Evolutionary conservation across 1,140 invertebrate species (phyloP).

Genomic region (Scaptodrosophila lebanonensis): DNA sequence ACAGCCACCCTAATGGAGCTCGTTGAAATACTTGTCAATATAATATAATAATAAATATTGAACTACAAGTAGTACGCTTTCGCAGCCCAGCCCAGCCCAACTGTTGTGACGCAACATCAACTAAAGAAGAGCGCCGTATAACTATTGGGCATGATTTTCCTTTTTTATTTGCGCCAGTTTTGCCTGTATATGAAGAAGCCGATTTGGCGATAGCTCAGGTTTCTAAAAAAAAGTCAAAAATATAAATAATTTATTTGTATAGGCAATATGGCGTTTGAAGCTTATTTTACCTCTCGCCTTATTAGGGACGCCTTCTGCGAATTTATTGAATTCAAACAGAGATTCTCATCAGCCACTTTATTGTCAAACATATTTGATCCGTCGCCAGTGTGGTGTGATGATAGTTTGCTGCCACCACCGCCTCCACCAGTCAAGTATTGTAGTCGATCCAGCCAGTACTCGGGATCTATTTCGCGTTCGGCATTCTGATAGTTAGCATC

Average conservation of each 20-base stretch:
- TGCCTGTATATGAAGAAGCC: conserved; percentile 70
- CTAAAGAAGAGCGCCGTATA: conserved; percentile 21
- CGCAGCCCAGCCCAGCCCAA: conserved; percentile 23
- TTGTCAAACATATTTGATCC: conserved; percentile 62
- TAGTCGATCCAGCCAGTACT: conserved; percentile 73
- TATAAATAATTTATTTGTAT: not conserved
- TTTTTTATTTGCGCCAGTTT: conserved; percentile 74
- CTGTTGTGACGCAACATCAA: conserved; percentile 16
- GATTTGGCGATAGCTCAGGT: conserved; percentile 71
- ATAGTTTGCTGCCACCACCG: conserved; percentile 33
- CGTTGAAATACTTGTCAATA: conserved; percentile 14
- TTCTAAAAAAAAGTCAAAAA: conserved; percentile 41
- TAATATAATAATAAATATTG: conserved; percentile 18
- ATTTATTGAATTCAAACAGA: conserved; percentile 68
- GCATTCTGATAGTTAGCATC: conserved; percentile 64
- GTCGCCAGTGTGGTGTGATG: conserved; percentile 44
- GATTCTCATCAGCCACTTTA: conserved; percentile 73
- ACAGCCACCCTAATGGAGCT: conserved; percentile 6
- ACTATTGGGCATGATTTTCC: conserved; percentile 65
- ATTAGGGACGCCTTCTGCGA: conserved; percentile 69
- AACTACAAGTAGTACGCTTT: conserved; percentile 25
- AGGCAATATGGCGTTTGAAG: not conserved
- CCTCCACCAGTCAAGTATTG: conserved; percentile 50
- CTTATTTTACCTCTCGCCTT: conserved; percentile 54
- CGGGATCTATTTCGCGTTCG: conserved; percentile 50